These are phyloP conservation scores for Orchesellides sinensis DNA, from an alignment of 2,888 invertebrate genomes.

Conservation along the genomic window DNA sequence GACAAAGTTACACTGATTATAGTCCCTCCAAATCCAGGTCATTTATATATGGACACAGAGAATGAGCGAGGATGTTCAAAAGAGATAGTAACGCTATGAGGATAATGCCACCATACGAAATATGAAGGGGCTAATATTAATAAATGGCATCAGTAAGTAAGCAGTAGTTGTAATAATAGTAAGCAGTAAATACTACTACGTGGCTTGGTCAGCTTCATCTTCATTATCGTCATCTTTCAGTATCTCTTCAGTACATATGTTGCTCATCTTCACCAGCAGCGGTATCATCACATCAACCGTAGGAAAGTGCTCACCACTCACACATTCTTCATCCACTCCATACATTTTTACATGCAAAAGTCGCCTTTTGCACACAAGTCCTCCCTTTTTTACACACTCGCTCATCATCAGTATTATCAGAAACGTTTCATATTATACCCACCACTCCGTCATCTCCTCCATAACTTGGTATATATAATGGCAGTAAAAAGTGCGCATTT, in stretches of 20 bases:
- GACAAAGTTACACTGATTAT: constrained; percentile 61
- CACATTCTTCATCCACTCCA: no score
- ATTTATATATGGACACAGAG: constrained; percentile 55
- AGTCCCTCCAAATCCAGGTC: constrained; percentile 58
- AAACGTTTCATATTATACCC: background rate
- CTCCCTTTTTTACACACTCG: background rate
- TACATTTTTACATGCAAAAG: no score
- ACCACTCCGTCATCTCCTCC: background rate
- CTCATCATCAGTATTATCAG: background rate
- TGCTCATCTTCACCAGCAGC: constrained; percentile 42
- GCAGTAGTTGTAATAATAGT: constrained; percentile 27
- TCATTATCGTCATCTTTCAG: constrained; percentile 23
- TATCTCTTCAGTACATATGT: no score
- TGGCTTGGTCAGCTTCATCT: constrained; percentile 44
- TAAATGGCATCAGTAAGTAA: constrained; percentile 16
- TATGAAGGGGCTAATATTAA: constrained; percentile 7
- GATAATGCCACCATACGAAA: constrained; percentile 2
- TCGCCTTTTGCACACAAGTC: background rate
- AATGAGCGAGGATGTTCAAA: background rate
- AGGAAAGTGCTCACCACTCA: no score
- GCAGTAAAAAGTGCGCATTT: constrained; percentile 9
- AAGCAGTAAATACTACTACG: constrained; percentile 18
- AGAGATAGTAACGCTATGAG: background rate
- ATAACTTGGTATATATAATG: background rate
- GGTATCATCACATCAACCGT: no score